Conservation (phyloP, 2,113 vertebrate species). For the human (Homo sapiens) region GRCh38 chr4:127674001-127674500, state of each 20-base stretch:
- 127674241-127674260: background rate
- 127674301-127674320: background rate
- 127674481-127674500: background rate
- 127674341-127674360: background rate
- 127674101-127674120: slow-evolving; percentile 72
- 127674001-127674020: slow-evolving; percentile 30
- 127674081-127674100: slow-evolving; percentile 56
- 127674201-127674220: slow-evolving; percentile 94
- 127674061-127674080: slow-evolving; percentile 36
- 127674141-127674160: slow-evolving; percentile 92
- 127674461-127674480: background rate
- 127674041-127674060: slow-evolving; percentile 22
- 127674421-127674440: background rate
- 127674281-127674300: background rate
- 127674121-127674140: slow-evolving; percentile 93
- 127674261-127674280: background rate
- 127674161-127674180: slow-evolving; percentile 96
- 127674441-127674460: background rate
- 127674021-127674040: slow-evolving; percentile 11
- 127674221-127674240: slow-evolving; percentile 35
- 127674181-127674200: slow-evolving; percentile 92
- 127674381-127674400: background rate
- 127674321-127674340: background rate
- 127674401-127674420: background rate
- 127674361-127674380: background rate